A percentile compares a stretch with the other conserved stretches of the same genome.
phyloP scores from a whole-genome alignment of 2,797 vertebrate species.

The Fistularia commersonii region DNA sequence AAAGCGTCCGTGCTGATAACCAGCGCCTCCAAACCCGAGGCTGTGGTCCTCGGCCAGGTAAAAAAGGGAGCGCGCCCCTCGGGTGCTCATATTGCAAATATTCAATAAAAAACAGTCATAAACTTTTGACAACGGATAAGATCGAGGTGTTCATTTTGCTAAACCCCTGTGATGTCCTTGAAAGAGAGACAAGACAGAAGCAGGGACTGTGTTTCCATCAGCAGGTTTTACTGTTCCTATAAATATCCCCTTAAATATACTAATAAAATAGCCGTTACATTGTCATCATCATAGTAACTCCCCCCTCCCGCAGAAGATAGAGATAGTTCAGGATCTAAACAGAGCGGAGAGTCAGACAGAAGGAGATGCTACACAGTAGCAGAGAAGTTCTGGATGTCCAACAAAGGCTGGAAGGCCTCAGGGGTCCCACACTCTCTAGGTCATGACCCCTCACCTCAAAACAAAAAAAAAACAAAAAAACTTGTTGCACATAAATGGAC shows the following conservation, averaged over 20 bases:
- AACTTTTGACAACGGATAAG: too few relatives aligned
- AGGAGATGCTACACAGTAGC: slow-evolving; percentile 84
- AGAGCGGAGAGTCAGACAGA: slow-evolving; percentile 53
- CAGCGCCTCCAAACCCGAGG: too few relatives aligned
- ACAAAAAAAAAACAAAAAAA: background rate
- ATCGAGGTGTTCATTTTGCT: too few relatives aligned
- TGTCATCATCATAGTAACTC: slow-evolving; percentile 63
- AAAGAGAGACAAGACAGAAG: too few relatives aligned
- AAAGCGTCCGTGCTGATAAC: too few relatives aligned
- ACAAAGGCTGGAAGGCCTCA: too few relatives aligned
- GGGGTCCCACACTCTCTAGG: background rate
- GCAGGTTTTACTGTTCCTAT: slow-evolving; percentile 77
- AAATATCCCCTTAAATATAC: slow-evolving; percentile 88
- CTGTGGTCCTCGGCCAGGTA: too few relatives aligned
- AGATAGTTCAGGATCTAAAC: slow-evolving; percentile 64
- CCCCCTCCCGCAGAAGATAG: slow-evolving; percentile 80
- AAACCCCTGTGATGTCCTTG: too few relatives aligned
- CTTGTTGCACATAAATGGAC: background rate
- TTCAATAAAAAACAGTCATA: too few relatives aligned
- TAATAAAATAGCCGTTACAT: slow-evolving; percentile 85
- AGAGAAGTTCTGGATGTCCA: slow-evolving; percentile 38
- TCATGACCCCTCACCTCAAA: background rate
- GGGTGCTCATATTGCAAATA: too few relatives aligned
- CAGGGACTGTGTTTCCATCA: slow-evolving; percentile 5
- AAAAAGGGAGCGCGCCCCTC: too few relatives aligned